Base-by-base conservation (phyloP, 2,113 vertebrate genomes). In the Hyla sarda region DNA sequence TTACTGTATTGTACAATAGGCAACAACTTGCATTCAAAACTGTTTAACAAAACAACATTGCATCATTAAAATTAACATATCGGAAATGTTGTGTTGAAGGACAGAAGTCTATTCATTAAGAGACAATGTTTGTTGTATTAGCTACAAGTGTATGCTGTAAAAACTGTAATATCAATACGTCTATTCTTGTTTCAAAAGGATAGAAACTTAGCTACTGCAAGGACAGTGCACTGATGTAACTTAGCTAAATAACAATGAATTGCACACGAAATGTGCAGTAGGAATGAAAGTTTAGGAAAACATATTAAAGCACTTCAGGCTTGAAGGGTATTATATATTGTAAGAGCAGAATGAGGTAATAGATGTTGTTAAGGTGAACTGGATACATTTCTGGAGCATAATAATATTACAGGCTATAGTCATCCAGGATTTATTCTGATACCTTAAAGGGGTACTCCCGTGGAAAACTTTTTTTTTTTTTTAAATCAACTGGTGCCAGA, bases 171-270 rank as follows among this genome's bases (percentile, higher is more conserved):
- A 67, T 54, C 5, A 48, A 41, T 65, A 50, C 8, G 11, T 85
- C 58, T 54, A 28, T 79, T 85, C 45, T 78, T 85, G 34, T 8
- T 19, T 54, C 37, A 69, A 74, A 85, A 85, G 83, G 83, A 79
- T 85, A 79, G n/a, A 12, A 50, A 65, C 48, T 76, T 65, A 78
- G 58, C 16, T 23, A 58, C 12, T 13, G 21, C 50, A 58, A 58
- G 52, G 30, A 58, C 21, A 58, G 30, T 37, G 32, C 30, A 56
- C 14, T 58, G 16, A 0, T 54, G 76, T 37, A 79, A 79, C 25
- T 37, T 56, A 78, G 48, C 50, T 79, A 79, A 79, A 56, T 34
- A 13, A 34, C 52, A 19, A 12, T 12, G 52, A 47, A 14, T 47
- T 48, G 17, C 11, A n/a, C 13, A 32, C n/a, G 6, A 73, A 73